phyloP scores from a whole-genome alignment of 2,888 invertebrate genomes.

The Thelaira solivaga region DNA sequence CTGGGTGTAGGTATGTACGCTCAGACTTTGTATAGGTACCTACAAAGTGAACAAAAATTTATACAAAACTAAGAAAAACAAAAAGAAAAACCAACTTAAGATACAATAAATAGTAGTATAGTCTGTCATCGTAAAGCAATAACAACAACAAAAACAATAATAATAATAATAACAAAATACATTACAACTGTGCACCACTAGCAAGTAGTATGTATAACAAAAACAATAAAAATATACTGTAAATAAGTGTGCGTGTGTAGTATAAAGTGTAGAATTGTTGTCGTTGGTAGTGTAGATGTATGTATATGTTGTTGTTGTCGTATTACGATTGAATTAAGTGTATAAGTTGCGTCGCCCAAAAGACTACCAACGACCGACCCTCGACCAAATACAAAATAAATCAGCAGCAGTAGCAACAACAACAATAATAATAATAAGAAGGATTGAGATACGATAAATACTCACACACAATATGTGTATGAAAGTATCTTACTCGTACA shows the following conservation, averaged over 20 bases:
- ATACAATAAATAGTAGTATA: constrained; percentile 48
- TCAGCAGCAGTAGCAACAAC: constrained; percentile 63
- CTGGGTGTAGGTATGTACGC: too few species aligned
- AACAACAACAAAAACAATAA: neutral
- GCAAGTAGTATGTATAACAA: constrained; percentile 41
- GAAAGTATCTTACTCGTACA: constrained; percentile 3
- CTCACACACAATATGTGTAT: neutral
- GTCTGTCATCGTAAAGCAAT: constrained; percentile 29
- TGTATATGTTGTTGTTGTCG: constrained; percentile 21
- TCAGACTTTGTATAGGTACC: constrained; percentile 4
- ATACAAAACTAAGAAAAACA: constrained; percentile 10
- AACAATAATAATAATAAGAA: too few species aligned
- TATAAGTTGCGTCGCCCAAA: constrained; percentile 66
- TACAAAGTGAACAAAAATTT: constrained; percentile 40
- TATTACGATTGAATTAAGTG: constrained; percentile 61
- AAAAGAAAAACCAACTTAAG: constrained; percentile 50
- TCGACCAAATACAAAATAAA: constrained; percentile 72
- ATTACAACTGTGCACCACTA: constrained; percentile 16
- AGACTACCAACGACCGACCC: constrained; percentile 70
- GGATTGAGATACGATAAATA: constrained; percentile 35
- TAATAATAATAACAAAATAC: too few species aligned
- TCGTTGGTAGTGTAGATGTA: too few species aligned
- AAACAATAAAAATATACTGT: constrained; percentile 21
- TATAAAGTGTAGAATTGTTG: constrained; percentile 8
- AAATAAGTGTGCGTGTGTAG: constrained; percentile 35